A percentile compares a stretch with the other conserved stretches of the same genome.
These are phyloP conservation scores for Epirrita christyi DNA, from an alignment of 2,888 invertebrate species.

Conservation along the genomic window DNA sequence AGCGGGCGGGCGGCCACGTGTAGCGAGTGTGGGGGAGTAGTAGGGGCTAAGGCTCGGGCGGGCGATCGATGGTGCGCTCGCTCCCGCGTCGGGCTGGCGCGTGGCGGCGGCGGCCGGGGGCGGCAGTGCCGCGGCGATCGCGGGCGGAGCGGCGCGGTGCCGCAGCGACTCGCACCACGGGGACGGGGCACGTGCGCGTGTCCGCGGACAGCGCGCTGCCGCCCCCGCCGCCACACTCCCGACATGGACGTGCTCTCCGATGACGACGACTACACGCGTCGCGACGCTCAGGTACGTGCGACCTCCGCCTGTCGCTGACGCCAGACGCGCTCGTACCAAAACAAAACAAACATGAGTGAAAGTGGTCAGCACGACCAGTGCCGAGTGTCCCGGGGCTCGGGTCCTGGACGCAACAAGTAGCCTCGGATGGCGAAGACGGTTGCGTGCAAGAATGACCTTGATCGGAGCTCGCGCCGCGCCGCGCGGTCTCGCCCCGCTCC, in stretches of 20 bases:
- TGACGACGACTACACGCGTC: conserved; percentile 79
- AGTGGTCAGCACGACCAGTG: conserved; percentile 46
- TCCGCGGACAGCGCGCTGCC: conserved; percentile 68
- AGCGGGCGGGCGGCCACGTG: conserved; percentile 59
- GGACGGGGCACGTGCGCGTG: conserved; percentile 73
- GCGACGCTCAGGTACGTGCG: conserved; percentile 74
- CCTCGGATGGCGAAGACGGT: conserved; percentile 52
- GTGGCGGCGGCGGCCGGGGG: conserved; percentile 58
- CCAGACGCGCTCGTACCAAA: conserved; percentile 25
- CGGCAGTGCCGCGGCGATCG: conserved; percentile 78
- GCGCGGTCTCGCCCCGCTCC: conserved; percentile 59
- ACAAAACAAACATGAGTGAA: conserved; percentile 32
- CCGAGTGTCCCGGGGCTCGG: conserved; percentile 16
- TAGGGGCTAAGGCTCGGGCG: conserved; percentile 51
- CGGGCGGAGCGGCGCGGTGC: conserved; percentile 79
- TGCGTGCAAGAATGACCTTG: conserved; percentile 74
- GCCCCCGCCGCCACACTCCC: conserved; percentile 54
- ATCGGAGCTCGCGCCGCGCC: conserved; percentile 58
- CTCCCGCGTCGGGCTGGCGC: conserved; percentile 42
- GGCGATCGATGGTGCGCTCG: conserved; percentile 66
- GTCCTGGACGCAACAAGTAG: conserved; percentile 72
- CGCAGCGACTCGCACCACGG: conserved; percentile 70
- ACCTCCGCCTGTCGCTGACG: conserved; percentile 18
- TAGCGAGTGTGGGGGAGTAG: conserved; percentile 37
- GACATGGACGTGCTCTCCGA: conserved; percentile 83